Base-by-base conservation (phyloP, 2,113 vertebrate genomes). In the Cephalopterus ornatus region DNA sequence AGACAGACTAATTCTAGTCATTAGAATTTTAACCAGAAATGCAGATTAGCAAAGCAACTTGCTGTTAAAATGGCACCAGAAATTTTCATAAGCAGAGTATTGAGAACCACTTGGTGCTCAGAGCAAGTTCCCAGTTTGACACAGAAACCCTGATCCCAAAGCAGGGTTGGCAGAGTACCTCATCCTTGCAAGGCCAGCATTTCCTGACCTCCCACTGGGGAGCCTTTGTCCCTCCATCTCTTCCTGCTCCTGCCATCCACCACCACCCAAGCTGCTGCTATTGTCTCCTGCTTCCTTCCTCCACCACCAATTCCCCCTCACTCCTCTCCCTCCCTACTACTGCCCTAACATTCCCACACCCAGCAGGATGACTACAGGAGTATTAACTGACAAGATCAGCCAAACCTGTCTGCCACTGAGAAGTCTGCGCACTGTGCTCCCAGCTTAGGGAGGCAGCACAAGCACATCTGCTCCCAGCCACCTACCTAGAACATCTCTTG, bases 21-120 rank as follows among this genome's bases (percentile, higher is more conserved):
- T 92, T 63, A 88, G 62, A 82, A 53, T 80, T 95, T 93, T 75
- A 85, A 93, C 86, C 90, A 96, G 80, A 96, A 97, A 82, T 66
- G 83, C 67, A 88, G 82, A 81, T 56, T 32, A 91, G 33, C n/a
- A 88, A 65, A 95, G 61, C 49, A 85, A 84, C 26, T 91, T 82
- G 65, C 70, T 75, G 32, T 52, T 89, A 62, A 89, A 93, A 88
- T 5, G 20, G 83, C 79, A 94, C 76, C 56, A 97, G 84, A 81
- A 95, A n/a, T 71, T 63, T 75, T 94, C 77, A 30, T 67, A 71
- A 58, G 47, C 61, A 26, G 27, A 72, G 28, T 24, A 74, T 0
- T 32, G 41, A 74, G 35, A 87, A 47, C 27, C 33, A n/a, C 35
- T 58, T 0, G 0, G 68, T 27, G 42, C 61, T 88, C 46, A 30